Base-by-base conservation (phyloP, 2,888 invertebrate species). In the Erebia aethiops region DNA sequence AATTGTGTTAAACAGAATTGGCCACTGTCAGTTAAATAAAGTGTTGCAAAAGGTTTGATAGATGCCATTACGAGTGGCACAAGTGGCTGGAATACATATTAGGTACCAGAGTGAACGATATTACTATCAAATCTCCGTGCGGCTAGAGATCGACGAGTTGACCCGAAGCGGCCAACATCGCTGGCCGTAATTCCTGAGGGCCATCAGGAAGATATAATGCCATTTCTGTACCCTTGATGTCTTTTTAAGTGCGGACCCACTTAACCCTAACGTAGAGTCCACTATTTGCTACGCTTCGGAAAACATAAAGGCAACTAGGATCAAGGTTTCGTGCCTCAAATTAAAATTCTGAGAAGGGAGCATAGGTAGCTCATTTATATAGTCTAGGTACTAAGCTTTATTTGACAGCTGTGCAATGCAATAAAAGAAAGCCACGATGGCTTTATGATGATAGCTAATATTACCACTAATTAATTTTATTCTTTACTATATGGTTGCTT, bases 221-320 rank as follows among this genome's bases (percentile, higher is more conserved):
- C 85, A 88, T 91, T 90, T 90, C 89, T 91, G 87, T 88, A 86
- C 87, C 90, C 91, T 89, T 92, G 92, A 92, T 92, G 92, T 91
- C 87, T 91, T 92, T 92, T 91, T 92, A 91, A 92, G 91, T 92
- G 89, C 89, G 86, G 86, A 84, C 89, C 89, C 89, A 89, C 90
- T 91, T 91, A 90, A 88, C 89, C 91, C 88, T 85, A 87, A 87
- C 86, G 84, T 82, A 83, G 83, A 82, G 80, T 82, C 43, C 71
- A 61, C 49, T 69, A 68, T 70, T 65, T 62, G 69, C 72, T 66
- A 61, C 43, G 56, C 52, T 56, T 65, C 65, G 43, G 56, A 65
- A 56, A 56, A 66, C 54, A 57, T 52, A 52, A 54, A 41, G 62
- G 49, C 11, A 57, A 46, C 46, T 26, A 26, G 56, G 21, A 26